phyloP scores from a whole-genome alignment of 2,888 invertebrate species.

The Pelosia muscerda region DNA sequence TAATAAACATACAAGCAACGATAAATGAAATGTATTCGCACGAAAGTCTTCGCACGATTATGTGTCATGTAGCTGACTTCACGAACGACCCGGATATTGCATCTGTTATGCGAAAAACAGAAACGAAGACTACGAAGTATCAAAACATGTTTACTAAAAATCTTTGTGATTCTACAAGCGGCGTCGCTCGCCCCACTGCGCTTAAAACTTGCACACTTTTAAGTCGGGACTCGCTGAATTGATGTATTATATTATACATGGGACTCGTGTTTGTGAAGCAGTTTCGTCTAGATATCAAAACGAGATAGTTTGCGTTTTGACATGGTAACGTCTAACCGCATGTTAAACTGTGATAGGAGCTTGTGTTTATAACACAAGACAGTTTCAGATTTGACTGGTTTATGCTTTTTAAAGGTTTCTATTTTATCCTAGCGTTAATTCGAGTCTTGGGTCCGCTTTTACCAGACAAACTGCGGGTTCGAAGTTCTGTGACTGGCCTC shows the following conservation, averaged over 20 bases:
- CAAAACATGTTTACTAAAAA: conserved; percentile 30
- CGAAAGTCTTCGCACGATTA: not conserved
- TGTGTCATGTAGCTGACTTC: not conserved
- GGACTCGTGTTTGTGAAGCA: conserved; percentile 9
- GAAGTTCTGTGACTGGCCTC: too few relatives aligned
- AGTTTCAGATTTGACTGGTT: not conserved
- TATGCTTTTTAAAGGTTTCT: not conserved
- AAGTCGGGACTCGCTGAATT: conserved; percentile 13
- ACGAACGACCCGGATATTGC: not conserved
- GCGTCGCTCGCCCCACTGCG: conserved; percentile 17
- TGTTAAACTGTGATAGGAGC: not conserved
- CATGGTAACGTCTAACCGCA: not conserved
- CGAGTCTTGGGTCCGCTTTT: too few relatives aligned
- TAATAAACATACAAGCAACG: too few relatives aligned
- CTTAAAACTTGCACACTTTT: conserved; percentile 23
- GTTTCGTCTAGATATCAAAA: conserved; percentile 9
- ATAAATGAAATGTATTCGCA: too few relatives aligned
- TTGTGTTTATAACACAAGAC: not conserved
- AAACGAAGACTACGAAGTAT: conserved; percentile 5
- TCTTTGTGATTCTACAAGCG: conserved; percentile 22
- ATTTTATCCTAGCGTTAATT: too few relatives aligned
- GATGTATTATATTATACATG: conserved; percentile 14
- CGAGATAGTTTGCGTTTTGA: not conserved
- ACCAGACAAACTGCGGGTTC: too few relatives aligned
- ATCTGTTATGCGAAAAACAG: not conserved